Conservation (phyloP, 2,888 invertebrate genomes). For the Cantharis nigra region DNA sequence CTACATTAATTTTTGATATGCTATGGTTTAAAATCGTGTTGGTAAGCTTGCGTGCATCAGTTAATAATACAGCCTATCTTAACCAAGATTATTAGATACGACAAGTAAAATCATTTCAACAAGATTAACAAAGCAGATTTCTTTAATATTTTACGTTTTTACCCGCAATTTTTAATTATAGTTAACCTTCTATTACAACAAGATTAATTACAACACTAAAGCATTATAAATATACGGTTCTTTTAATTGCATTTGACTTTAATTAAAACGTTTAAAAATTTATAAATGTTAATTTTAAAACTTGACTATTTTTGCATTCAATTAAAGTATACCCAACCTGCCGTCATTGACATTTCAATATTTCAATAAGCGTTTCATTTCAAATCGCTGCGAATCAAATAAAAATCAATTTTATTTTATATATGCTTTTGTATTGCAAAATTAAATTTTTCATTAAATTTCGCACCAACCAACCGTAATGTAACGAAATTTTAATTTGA, state of each 20-base stretch:
- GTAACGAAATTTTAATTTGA: neutral
- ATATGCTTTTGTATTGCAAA: neutral
- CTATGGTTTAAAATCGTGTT: neutral
- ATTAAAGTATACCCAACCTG: neutral
- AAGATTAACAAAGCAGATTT: slow-evolving; percentile 15
- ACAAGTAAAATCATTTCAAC: slow-evolving; percentile 21
- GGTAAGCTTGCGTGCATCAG: slow-evolving; percentile 13
- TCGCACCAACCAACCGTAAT: neutral
- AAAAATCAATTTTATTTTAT: neutral
- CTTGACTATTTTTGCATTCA: neutral
- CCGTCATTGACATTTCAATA: neutral
- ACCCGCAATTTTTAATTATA: neutral
- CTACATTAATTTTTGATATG: neutral
- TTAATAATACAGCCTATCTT: slow-evolving; percentile 24
- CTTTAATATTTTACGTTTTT: neutral
- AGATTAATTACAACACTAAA: neutral
- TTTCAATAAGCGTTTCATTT: neutral
- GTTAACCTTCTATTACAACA: neutral
- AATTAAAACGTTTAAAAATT: neutral
- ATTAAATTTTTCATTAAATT: neutral
- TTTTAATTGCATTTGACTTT: neutral
- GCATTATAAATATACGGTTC: neutral
- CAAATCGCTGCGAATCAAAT: neutral
- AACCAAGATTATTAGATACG: slow-evolving; percentile 25
- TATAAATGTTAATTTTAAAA: neutral